phyloP scores from a whole-genome alignment of 2,888 invertebrate species.

The Drosophila lacicola region DNA sequence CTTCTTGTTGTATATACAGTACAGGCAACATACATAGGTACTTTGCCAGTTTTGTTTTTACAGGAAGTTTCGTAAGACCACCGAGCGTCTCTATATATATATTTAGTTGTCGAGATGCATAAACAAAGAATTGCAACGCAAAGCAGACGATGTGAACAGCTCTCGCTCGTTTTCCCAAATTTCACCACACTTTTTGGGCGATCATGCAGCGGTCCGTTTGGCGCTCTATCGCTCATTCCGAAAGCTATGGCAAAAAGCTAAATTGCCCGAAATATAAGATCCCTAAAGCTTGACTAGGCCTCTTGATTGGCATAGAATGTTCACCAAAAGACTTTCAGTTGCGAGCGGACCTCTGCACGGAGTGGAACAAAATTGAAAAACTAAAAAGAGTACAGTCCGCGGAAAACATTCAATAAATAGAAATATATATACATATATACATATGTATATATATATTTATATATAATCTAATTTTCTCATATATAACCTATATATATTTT shows the following conservation, averaged over 20 bases:
- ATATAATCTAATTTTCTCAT: conserved; percentile 73
- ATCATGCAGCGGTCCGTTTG: conserved; percentile 36
- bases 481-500: conserved; percentile 70
- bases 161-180: conserved; percentile 34
- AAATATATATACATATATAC: conserved; percentile 56
- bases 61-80: conserved; percentile 67
- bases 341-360: conserved; percentile 86
- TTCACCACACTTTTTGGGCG: conserved; percentile 56
- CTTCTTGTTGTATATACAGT: conserved; percentile 10
- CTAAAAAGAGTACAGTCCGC: conserved; percentile 84
- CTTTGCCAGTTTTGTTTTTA: conserved; percentile 68
- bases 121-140: conserved; percentile 71
- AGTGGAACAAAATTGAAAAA: conserved; percentile 84
- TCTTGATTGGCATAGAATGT: conserved; percentile 55
- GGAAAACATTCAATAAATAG: conserved; percentile 83
- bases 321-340: conserved; percentile 84
- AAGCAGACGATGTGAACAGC: conserved; percentile 31
- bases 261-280: conserved; percentile 64
- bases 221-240: conserved; percentile 49
- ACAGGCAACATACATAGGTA: conserved; percentile 9
- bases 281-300: conserved; percentile 73
- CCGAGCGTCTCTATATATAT: conserved; percentile 42
- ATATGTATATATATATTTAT: conserved; percentile 56
- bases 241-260: conserved; percentile 60
- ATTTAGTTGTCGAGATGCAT: conserved; percentile 50